A percentile compares a stretch with the other conserved stretches of the same genome.
phyloP scores from a whole-genome alignment of 2,888 invertebrate genomes.

The Drosophila robusta region DNA sequence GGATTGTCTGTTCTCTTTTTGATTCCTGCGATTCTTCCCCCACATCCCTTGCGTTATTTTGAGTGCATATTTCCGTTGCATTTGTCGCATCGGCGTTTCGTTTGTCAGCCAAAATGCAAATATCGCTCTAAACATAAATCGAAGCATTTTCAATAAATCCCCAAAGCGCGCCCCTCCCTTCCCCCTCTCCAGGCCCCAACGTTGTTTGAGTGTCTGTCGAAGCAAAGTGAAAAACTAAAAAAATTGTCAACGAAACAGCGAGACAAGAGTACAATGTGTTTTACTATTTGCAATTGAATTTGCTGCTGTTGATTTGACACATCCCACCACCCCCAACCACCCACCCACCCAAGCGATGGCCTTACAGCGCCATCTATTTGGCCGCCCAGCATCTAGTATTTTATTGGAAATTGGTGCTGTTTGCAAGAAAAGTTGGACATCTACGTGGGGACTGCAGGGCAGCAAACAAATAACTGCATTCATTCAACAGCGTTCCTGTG shows the following conservation, averaged over 20 bases:
- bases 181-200: not conserved
- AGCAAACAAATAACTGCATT: slow-evolving; percentile 11
- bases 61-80: slow-evolving; percentile 52
- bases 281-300: slow-evolving; percentile 74
- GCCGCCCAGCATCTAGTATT: slow-evolving; percentile 9
- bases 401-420: slow-evolving; percentile 38
- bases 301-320: slow-evolving; percentile 61
- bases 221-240: slow-evolving; percentile 43
- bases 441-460: not conserved
- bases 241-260: slow-evolving; percentile 68
- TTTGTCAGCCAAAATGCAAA: slow-evolving; percentile 72
- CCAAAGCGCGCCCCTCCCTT: slow-evolving; percentile 31
- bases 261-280: slow-evolving; percentile 66
- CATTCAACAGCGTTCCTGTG: not conserved
- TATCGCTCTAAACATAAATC: slow-evolving; percentile 75
- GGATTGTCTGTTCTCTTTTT: not conserved
- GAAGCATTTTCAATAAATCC: slow-evolving; percentile 76
- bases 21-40: not conserved
- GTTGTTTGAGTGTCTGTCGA: slow-evolving; percentile 8
- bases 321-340: not conserved
- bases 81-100: slow-evolving; percentile 50
- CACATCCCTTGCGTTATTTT: not conserved
- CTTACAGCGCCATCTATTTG: not conserved
- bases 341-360: not conserved
- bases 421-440: slow-evolving; percentile 2